Conservation (phyloP, 1,140 invertebrate genomes). For the Orchestia grillus region DNA sequence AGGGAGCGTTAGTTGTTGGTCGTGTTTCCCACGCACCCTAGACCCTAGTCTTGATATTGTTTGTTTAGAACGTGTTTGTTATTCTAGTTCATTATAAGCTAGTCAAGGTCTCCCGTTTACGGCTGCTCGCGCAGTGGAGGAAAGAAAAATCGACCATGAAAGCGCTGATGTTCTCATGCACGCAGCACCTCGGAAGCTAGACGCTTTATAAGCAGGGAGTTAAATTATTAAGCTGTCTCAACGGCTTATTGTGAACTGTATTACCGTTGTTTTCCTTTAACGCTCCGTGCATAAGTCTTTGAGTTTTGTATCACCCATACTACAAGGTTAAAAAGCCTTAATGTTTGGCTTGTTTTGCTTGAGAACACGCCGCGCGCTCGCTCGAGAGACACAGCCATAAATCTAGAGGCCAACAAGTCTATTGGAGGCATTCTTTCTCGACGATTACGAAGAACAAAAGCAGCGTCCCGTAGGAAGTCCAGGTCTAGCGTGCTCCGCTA, state of each 20-base stretch:
- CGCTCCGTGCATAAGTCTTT: neutral
- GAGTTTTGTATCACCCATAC: neutral
- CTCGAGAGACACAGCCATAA: neutral
- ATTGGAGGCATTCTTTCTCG: neutral
- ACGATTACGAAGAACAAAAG: neutral
- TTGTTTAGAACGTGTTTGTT: conserved; percentile 28
- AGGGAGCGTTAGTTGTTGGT: neutral
- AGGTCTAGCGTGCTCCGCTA: neutral
- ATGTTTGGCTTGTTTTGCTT: neutral
- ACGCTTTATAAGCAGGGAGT: neutral
- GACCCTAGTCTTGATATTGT: conserved; percentile 8
- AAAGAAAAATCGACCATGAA: neutral
- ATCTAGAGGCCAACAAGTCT: neutral
- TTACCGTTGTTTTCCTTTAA: neutral
- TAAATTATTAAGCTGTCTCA: neutral
- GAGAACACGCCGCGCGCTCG: neutral
- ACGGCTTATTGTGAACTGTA: neutral
- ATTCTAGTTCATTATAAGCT: conserved; percentile 11
- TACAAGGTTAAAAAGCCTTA: neutral
- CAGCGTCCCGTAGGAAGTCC: neutral
- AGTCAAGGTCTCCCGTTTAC: conserved; percentile 28
- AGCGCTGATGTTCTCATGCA: neutral
- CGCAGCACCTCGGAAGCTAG: neutral
- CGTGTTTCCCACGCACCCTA: neutral
- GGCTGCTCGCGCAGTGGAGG: neutral